Percentiles rank a stretch among this genome's conserved stretches.
Conservation (phyloP, 2,888 invertebrate genomes). For the Phasia obesa region DNA sequence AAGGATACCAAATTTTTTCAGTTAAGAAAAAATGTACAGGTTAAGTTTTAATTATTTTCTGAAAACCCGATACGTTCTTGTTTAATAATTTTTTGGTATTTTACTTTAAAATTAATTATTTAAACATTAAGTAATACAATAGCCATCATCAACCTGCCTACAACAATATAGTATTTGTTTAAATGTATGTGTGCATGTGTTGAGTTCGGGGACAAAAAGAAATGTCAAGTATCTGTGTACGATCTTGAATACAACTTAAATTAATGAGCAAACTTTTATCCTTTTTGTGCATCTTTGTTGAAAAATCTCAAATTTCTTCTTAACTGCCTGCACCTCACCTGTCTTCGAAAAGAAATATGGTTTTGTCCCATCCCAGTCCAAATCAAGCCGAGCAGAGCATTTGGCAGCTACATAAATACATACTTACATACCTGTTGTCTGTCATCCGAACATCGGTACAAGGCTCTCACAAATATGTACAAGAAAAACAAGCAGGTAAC, state of each 20-base stretch:
- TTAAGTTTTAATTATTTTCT: background rate
- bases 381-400: slow-evolving; percentile 12
- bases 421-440: slow-evolving; percentile 56
- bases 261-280: slow-evolving; percentile 61
- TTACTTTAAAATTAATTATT: slow-evolving; percentile 60
- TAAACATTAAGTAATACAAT: slow-evolving; percentile 56
- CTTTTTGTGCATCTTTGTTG: slow-evolving; percentile 52
- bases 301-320: slow-evolving; percentile 68
- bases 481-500: slow-evolving; percentile 61
- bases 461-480: slow-evolving; percentile 25
- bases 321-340: slow-evolving; percentile 59
- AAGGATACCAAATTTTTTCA: no score
- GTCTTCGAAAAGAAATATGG: slow-evolving; percentile 47
- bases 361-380: slow-evolving; percentile 37
- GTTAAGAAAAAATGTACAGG: background rate
- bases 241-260: slow-evolving; percentile 50
- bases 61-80: slow-evolving; percentile 11
- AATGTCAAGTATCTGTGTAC: slow-evolving; percentile 63
- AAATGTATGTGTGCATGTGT: background rate
- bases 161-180: background rate
- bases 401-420: background rate
- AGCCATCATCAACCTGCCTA: background rate
- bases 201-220: slow-evolving; percentile 2
- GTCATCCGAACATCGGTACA: slow-evolving; percentile 14
- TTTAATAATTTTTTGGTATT: background rate